Conservation (phyloP, 2,113 vertebrate species). For the Gymnarchus niloticus region DNA sequence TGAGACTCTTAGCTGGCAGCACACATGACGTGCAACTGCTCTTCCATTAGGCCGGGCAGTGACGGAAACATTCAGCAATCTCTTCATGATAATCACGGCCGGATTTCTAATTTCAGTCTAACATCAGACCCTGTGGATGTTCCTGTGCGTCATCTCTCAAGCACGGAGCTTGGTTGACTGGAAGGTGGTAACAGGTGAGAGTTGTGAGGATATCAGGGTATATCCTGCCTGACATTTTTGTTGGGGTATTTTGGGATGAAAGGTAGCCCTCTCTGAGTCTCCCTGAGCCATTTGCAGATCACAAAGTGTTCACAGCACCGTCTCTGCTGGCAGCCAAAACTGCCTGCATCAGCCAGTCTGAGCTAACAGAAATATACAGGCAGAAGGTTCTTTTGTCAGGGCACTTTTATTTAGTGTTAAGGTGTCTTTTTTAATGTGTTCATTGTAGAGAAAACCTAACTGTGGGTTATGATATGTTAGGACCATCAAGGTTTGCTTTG, state of each 20-base stretch:
- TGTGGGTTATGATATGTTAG: background rate
- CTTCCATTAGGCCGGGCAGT: too few species aligned
- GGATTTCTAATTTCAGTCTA: background rate
- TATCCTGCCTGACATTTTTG: background rate
- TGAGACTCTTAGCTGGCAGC: too few species aligned
- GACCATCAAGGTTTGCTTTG: too few species aligned
- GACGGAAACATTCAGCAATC: too few species aligned
- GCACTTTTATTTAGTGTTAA: background rate
- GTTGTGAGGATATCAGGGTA: background rate
- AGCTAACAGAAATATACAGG: background rate
- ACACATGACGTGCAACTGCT: too few species aligned
- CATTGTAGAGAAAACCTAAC: background rate
- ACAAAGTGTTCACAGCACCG: background rate
- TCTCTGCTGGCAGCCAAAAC: background rate
- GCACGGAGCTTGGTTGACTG: background rate
- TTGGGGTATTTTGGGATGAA: constrained; percentile 5
- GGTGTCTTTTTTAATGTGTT: background rate
- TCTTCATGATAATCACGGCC: background rate
- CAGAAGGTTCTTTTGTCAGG: background rate
- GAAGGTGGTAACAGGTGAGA: constrained; percentile 3
- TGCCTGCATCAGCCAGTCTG: background rate
- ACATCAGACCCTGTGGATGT: background rate
- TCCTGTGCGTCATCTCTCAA: background rate
- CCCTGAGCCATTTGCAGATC: background rate
- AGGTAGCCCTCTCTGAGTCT: background rate